Conservation (phyloP, 2,797 vertebrate genomes). For the Cryptoblepharus egeriae region DNA sequence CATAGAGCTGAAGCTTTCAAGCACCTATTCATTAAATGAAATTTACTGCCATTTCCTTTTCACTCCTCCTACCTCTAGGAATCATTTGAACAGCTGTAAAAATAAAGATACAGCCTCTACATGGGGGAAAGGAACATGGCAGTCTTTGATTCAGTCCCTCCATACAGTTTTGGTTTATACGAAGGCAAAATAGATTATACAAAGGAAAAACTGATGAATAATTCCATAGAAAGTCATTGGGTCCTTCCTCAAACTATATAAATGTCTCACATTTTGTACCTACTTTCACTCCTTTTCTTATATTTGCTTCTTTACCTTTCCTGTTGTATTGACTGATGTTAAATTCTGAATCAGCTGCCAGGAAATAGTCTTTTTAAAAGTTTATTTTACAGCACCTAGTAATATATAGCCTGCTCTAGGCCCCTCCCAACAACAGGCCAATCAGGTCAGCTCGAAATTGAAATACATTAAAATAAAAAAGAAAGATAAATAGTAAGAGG, state of each 20-base stretch:
- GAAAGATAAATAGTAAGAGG: too few relatives aligned
- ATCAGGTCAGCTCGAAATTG: too few relatives aligned
- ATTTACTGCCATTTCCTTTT: constrained; percentile 62
- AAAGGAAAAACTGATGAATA: too few relatives aligned
- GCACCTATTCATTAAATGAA: constrained; percentile 37
- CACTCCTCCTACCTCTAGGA: constrained; percentile 38
- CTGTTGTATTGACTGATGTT: background rate
- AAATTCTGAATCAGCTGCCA: background rate
- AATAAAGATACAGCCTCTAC: constrained; percentile 50
- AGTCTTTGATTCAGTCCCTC: constrained; percentile 17
- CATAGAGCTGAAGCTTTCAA: constrained; percentile 50
- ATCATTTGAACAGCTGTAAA: constrained; percentile 64
- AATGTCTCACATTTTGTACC: background rate
- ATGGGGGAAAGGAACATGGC: background rate
- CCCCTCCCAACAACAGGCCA: too few relatives aligned
- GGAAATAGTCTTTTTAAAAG: background rate
- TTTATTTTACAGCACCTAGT: background rate
- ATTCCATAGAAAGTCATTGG: background rate
- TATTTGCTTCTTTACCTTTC: background rate
- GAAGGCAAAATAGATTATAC: constrained; percentile 6
- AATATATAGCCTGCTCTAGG: too few relatives aligned
- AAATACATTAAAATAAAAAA: too few relatives aligned
- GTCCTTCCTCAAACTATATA: background rate
- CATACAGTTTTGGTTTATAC: background rate
- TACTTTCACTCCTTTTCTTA: background rate